A percentile compares a stretch with the other conserved stretches of the same genome.
phyloP scores from a whole-genome alignment of 2,113 vertebrate species.

The Aramus guarauna region DNA sequence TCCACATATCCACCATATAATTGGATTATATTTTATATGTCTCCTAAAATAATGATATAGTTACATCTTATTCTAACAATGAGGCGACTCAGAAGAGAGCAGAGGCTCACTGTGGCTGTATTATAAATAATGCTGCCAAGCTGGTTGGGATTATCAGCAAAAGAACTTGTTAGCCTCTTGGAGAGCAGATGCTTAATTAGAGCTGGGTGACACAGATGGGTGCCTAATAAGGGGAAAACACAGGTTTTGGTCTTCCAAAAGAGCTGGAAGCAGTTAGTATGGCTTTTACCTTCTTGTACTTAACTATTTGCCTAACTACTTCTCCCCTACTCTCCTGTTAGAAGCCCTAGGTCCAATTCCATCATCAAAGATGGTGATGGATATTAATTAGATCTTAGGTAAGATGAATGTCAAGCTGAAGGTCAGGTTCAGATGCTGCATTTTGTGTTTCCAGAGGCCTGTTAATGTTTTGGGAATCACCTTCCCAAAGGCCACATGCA shows the following conservation, averaged over 20 bases:
- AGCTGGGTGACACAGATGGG: constrained; percentile 58
- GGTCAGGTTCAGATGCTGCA: neutral
- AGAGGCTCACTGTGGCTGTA: neutral
- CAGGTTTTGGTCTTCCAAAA: neutral
- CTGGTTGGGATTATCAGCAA: constrained; percentile 57
- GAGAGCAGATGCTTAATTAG: constrained; percentile 68
- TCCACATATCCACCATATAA: constrained; percentile 26
- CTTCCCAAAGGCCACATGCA: neutral
- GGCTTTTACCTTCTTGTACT: neutral
- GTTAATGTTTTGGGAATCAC: neutral
- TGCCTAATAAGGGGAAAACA: constrained; percentile 37
- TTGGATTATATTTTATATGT: constrained; percentile 64
- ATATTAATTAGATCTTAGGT: neutral
- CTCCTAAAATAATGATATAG: constrained; percentile 60
- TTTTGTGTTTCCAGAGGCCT: neutral
- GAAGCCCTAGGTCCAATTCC: neutral
- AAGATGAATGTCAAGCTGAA: neutral
- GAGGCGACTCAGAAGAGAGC: neutral
- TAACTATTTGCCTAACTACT: neutral
- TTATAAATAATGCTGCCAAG: constrained; percentile 63
- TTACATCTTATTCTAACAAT: constrained; percentile 38
- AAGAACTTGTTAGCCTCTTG: constrained; percentile 67
- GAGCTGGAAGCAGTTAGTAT: neutral
- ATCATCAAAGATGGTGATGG: neutral
- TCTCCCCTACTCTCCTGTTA: neutral